A percentile compares a stretch with the other conserved stretches of the same genome.
These are phyloP conservation scores for Rhinogobio ventralis DNA, from an alignment of 2,797 vertebrate genomes.

Conservation along the genomic window DNA sequence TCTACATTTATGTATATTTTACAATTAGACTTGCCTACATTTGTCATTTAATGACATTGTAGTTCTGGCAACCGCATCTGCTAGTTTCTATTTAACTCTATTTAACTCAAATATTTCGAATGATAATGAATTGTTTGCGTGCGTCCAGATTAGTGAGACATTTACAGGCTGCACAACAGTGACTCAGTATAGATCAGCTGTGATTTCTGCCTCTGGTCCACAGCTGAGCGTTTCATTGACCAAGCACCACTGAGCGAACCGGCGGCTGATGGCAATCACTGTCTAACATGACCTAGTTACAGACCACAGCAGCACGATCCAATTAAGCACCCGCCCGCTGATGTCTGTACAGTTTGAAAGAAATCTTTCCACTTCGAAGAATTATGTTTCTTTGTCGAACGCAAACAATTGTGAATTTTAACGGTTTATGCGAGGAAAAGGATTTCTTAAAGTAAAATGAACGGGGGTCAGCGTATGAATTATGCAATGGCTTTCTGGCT, in stretches of 20 bases:
- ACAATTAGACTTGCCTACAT: not conserved
- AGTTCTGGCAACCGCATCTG: not conserved
- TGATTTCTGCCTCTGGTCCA: conserved; percentile 1
- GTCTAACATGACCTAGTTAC: conserved; percentile 53
- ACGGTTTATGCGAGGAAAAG: not conserved
- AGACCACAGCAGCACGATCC: conserved; percentile 44
- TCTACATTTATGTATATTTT: not conserved
- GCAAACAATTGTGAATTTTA: not conserved
- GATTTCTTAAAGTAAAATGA: not conserved
- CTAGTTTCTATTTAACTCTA: not conserved
- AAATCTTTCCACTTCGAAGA: conserved; percentile 13
- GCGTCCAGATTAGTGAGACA: not conserved
- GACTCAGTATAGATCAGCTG: conserved; percentile 34
- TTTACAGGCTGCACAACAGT: not conserved
- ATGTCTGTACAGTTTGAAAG: conserved; percentile 16
- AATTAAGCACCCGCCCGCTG: conserved; percentile 26
- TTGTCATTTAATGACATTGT: not conserved
- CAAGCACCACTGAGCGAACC: conserved; percentile 12
- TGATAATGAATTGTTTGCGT: not conserved
- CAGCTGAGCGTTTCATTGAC: conserved; percentile 43
- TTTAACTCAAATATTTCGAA: not conserved
- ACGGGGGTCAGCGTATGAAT: not conserved
- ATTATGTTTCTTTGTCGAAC: not conserved
- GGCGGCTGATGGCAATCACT: conserved; percentile 53
- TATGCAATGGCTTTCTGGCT: not conserved